Base-by-base conservation (phyloP, 2,113 vertebrate genomes). In the Echinops telfairi region DNA sequence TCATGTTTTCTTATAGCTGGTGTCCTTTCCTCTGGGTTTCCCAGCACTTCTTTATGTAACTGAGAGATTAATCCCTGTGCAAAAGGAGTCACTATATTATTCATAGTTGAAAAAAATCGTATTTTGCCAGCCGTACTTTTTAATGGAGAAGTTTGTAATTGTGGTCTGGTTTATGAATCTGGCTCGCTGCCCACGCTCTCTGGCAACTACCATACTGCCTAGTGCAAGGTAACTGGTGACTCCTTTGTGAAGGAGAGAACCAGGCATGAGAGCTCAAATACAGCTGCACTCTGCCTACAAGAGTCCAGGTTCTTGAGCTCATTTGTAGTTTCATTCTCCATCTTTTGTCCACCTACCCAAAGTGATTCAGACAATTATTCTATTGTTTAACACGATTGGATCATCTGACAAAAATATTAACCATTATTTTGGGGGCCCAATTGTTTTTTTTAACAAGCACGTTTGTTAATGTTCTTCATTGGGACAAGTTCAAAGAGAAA, bases 361-460 rank as follows among this genome's bases (percentile, higher is more conserved):
- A 84, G 7, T 66, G 3, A 47, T 78, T 90, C 36, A 43, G 60
- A 71, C 64, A 89, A 81, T 12, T 47, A 1, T 88, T 20, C 22
- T 1, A 2, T 4, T 71, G 9, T 81, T 86, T 40, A 84, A 36
- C 23, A 73, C 3, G 40, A 66, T 62, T 47, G n/a, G 19, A 71
- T 76, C 58, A 95, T 43, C n/a, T 84, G 88, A 71, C 33, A 92
- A 33, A 66, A 9, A 66, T 33, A 87, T 92, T 78, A 76, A 27
- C 94, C 40, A 0, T 82, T 0, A 64, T 73, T 66, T 97, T 53
- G 47, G 47, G 47, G 47, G 47, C 9, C 47, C 47, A 53, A 38
- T 88, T 47, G 66, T 27, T 53, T 53, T 53, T 53, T 53, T 53
- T 53, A 53, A 23, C 19, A 53, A 53, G 47, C 9, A 53, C 12